Conservation (phyloP, 2,113 vertebrate species). For the Mesoclemmys tuberculata region DNA sequence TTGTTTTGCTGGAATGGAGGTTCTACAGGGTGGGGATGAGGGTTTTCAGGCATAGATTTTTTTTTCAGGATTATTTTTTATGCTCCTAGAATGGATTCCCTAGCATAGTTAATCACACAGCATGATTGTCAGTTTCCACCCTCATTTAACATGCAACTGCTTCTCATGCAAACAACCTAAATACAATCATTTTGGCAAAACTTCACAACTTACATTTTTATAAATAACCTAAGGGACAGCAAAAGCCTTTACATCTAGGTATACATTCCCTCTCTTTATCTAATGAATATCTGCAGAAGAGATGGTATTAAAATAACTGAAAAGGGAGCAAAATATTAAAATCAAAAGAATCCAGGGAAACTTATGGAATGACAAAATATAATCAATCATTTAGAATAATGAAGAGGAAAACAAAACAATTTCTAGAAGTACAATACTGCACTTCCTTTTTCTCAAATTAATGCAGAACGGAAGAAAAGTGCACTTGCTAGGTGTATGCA, state of each 20-base stretch:
- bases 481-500: neutral
- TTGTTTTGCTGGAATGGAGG: neutral
- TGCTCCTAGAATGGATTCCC: neutral
- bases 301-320: neutral
- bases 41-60: neutral
- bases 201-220: neutral
- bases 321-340: neutral
- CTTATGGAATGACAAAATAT: neutral
- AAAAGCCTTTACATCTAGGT: neutral
- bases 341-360: neutral
- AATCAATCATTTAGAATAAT: neutral
- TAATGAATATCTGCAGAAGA: neutral
- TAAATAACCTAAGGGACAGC: neutral
- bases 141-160: neutral
- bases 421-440: neutral
- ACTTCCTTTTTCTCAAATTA: neutral
- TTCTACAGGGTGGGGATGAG: neutral
- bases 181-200: neutral
- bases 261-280: fast-evolving
- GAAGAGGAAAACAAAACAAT: fast-evolving
- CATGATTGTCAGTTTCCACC: neutral
- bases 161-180: neutral
- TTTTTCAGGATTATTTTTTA: neutral
- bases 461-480: neutral
- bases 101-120: neutral